Evolutionary conservation across 2,888 invertebrate species (phyloP).

Genomic region (Melanophora roralis): DNA sequence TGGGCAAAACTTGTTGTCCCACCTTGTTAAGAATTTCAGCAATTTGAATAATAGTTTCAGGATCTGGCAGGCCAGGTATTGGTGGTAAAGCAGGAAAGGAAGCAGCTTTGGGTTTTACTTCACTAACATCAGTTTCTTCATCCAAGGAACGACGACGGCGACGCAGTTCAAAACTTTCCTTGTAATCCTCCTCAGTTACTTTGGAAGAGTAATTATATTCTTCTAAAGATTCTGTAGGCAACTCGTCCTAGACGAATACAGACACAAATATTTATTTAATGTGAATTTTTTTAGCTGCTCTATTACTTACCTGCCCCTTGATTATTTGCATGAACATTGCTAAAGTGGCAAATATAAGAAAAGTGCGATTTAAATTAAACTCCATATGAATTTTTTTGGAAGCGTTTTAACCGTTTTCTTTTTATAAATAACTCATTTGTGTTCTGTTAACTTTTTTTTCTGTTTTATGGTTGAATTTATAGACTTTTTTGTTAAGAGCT

Average conservation of each 20-base stretch:
- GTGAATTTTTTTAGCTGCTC: neutral
- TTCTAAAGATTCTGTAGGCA: constrained; percentile 49
- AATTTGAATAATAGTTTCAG: constrained; percentile 71
- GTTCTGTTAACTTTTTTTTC: constrained; percentile 1
- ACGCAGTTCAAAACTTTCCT: constrained; percentile 58
- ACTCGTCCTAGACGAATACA: constrained; percentile 31
- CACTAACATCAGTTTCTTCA: constrained; percentile 39
- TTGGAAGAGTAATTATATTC: constrained; percentile 71
- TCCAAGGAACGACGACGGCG: constrained; percentile 53
- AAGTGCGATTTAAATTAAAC: constrained; percentile 39
- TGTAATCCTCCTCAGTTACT: constrained; percentile 70
- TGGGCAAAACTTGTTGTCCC: constrained; percentile 72
- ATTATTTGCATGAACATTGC: constrained; percentile 33
- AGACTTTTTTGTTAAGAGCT: constrained; percentile 22
- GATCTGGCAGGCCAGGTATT: constrained; percentile 73
- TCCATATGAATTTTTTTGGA: constrained; percentile 27
- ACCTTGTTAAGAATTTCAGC: constrained; percentile 71
- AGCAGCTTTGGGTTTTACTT: neutral
- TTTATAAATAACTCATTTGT: neutral
- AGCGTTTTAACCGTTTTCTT: neutral
- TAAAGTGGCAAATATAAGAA: constrained; percentile 42
- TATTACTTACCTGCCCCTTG: constrained; percentile 54
- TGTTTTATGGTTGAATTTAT: constrained; percentile 40
- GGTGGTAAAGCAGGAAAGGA: constrained; percentile 64
- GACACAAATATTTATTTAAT: neutral